phyloP scores from a whole-genome alignment of 2,797 vertebrate species.

The Paratrypauchen microcephalus region DNA sequence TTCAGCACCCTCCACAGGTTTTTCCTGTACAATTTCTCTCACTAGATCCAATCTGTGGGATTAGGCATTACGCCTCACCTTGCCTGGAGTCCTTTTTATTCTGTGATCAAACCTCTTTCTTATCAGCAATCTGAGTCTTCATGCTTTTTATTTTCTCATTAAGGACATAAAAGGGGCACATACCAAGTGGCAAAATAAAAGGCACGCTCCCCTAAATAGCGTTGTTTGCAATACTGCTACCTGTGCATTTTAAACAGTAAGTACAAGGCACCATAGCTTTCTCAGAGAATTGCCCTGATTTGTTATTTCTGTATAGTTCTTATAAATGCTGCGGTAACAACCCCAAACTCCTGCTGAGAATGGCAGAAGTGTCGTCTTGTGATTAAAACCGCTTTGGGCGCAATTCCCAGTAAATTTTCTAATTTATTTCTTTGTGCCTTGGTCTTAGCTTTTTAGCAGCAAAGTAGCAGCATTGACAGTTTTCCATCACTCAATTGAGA shows the following conservation, averaged over 20 bases:
- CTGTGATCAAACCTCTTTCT: slow-evolving; percentile 15
- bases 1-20: slow-evolving; percentile 32
- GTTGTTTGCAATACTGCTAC: slow-evolving; percentile 71
- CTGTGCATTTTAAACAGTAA: slow-evolving; percentile 68
- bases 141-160: slow-evolving; percentile 52
- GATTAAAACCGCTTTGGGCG: slow-evolving; percentile 62
- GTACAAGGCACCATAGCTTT: slow-evolving; percentile 60
- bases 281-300: slow-evolving; percentile 46
- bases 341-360: slow-evolving; percentile 43
- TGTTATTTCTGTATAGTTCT: slow-evolving; percentile 50
- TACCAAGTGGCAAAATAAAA: slow-evolving; percentile 80
- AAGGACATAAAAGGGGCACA: slow-evolving; percentile 74
- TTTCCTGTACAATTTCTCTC: slow-evolving; percentile 22
- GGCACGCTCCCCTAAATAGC: slow-evolving; percentile 61
- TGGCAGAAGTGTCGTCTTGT: slow-evolving; percentile 35
- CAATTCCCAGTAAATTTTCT: slow-evolving; percentile 60
- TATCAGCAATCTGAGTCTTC: slow-evolving; percentile 28
- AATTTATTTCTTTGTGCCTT: slow-evolving; percentile 60
- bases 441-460: slow-evolving; percentile 40
- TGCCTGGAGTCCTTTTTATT: slow-evolving; percentile 25
- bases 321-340: slow-evolving; percentile 25
- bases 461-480: slow-evolving; percentile 54
- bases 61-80: slow-evolving; percentile 38
- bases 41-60: slow-evolving; percentile 49
- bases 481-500: slow-evolving; percentile 41